Base-by-base conservation (phyloP, 2,113 vertebrate genomes). In the Alectura lathami region DNA sequence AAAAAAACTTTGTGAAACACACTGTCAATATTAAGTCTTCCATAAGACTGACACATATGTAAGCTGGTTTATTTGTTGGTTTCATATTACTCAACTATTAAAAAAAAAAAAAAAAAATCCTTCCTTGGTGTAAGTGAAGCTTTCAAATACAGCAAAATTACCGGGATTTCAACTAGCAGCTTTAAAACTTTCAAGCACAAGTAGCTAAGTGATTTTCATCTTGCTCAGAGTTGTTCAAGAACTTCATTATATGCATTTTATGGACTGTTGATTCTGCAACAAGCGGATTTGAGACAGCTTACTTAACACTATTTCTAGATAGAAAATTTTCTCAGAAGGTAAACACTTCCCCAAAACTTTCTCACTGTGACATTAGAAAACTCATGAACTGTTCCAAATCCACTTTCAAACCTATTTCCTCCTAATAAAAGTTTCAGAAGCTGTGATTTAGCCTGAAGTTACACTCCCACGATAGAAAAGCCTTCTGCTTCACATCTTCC, bases 351-450 rank as follows among this genome's bases (percentile, higher is more conserved):
- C 42, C 62, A 30, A 91, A 93, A 70, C 56, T 54, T 36, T 70
- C 82, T 93, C 67, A 68, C 48, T 60, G 17, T 38, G 43, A 23
- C 64, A 60, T 83, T 88, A 47, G 42, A 62, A 87, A 94, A 86
- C 60, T 84, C 56, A 48, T n/a, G 11, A 95, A 82, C 60, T 70
- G 34, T 34, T 87, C 66, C 32, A 34, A 67, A 79, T 67, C 82
- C 79, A 21, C 81, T 93, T 91, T 59, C 66, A 89, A 60, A 70
- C 62, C 43, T 75, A 89, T 76, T 79, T 91, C 66, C 53, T 89
- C 38, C 62, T 60, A 91, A 90, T 76, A 62, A 89, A 89, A 91
- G 51, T 79, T 91, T 76, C 66, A 88, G 82, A 45, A 83, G 62
- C 51, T 34, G 30, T 6, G 11, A 32, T 87, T 54, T 75, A 91